phyloP scores from a whole-genome alignment of 2,888 invertebrate genomes.

The Caprella mutica region DNA sequence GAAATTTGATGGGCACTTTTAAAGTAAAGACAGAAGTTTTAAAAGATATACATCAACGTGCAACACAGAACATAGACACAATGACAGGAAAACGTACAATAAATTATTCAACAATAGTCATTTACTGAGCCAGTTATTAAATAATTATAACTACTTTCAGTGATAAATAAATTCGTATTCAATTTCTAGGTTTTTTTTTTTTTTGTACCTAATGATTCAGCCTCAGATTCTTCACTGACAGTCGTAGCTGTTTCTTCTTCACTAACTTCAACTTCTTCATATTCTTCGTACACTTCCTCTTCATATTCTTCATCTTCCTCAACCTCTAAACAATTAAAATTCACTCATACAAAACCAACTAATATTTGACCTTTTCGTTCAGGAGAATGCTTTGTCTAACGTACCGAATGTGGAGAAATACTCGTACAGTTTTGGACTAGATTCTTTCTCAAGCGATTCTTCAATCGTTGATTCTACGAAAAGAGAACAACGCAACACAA shows the following conservation, averaged over 20 bases:
- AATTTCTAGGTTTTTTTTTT: no score
- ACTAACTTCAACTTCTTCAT: conserved; percentile 27
- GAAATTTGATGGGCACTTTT: no score
- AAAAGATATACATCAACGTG: no score
- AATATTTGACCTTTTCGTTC: not conserved
- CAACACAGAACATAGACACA: no score
- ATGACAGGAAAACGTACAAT: no score
- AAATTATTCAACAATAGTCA: no score
- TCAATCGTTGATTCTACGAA: conserved; percentile 30
- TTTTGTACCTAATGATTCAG: no score
- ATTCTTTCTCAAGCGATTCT: conserved; percentile 21
- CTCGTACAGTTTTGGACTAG: conserved; percentile 24
- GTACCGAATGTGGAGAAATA: conserved; percentile 33
- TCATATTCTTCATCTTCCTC: not conserved
- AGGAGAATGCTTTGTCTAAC: not conserved
- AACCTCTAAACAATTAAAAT: not conserved
- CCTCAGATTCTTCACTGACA: not conserved
- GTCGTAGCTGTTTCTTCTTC: not conserved
- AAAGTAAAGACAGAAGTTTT: no score
- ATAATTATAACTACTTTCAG: no score
- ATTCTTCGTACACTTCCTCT: conserved; percentile 5
- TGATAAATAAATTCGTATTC: no score
- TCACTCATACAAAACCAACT: not conserved
- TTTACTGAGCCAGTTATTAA: no score
- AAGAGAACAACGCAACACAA: no score